A percentile compares a stretch with the other conserved stretches of the same genome.
phyloP scores from a whole-genome alignment of 2,113 vertebrate species.

The Todiramphus chloris region DNA sequence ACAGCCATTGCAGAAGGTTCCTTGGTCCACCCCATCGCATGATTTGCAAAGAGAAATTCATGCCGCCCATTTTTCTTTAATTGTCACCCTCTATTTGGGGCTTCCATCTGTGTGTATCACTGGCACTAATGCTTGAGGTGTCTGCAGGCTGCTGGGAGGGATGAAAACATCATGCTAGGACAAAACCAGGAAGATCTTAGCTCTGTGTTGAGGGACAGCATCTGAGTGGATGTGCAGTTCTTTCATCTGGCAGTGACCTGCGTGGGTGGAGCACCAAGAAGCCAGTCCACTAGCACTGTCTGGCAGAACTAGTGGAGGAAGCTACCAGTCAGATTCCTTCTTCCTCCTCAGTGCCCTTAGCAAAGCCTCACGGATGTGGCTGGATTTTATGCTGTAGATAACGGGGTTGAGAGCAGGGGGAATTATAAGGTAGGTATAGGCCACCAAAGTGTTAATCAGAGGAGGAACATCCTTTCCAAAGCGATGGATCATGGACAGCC shows the following conservation, averaged over 20 bases:
- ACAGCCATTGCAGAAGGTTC: accelerated
- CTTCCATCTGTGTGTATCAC: not conserved
- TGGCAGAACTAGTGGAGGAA: not conserved
- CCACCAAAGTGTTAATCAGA: slow-evolving; percentile 45
- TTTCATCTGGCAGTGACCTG: not conserved
- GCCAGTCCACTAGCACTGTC: not conserved
- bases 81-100: not conserved
- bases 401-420: slow-evolving; percentile 71
- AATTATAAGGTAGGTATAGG: slow-evolving; percentile 64
- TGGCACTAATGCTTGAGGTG: not conserved
- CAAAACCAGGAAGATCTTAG: not conserved
- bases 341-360: not conserved
- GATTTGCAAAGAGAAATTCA: not conserved
- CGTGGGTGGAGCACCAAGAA: not conserved
- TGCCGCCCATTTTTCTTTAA: not conserved
- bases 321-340: not conserved
- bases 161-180: not conserved
- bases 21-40: not conserved
- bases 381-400: slow-evolving; percentile 76
- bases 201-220: not conserved
- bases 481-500: slow-evolving; percentile 66
- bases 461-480: slow-evolving; percentile 39
- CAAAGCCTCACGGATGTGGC: slow-evolving; percentile 62
- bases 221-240: not conserved
- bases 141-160: not conserved